These are phyloP conservation scores for Toxonevra muliebris DNA, from an alignment of 2,888 invertebrate species.

Conservation along the genomic window DNA sequence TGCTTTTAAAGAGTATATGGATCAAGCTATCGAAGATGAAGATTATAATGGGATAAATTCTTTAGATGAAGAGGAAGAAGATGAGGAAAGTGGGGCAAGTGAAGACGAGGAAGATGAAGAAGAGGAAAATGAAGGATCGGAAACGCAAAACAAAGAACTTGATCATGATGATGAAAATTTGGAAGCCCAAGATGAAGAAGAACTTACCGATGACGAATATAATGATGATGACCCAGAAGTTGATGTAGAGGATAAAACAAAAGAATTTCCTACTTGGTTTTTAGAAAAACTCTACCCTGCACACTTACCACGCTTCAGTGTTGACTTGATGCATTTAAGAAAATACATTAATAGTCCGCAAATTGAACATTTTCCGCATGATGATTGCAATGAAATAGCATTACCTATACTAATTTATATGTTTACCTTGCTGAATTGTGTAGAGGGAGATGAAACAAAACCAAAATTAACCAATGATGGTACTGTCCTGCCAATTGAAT, in stretches of 20 bases:
- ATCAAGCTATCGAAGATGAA: conserved; percentile 25
- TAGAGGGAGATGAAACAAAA: conserved; percentile 44
- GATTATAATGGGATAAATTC: conserved; percentile 23
- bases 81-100: conserved; percentile 46
- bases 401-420: conserved; percentile 72
- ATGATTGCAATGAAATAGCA: conserved; percentile 70
- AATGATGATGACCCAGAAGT: conserved; percentile 15
- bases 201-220: conserved; percentile 12
- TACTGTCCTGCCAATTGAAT: conserved; percentile 42
- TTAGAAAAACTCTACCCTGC: conserved; percentile 71
- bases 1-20: conserved; percentile 30
- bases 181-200: conserved; percentile 47
- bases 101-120: conserved; percentile 45
- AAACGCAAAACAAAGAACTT: neutral
- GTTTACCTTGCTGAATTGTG: conserved; percentile 64
- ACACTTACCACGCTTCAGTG: conserved; percentile 72
- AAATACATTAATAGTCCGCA: conserved; percentile 75
- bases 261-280: conserved; percentile 72
- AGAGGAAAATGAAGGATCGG: conserved; percentile 19
- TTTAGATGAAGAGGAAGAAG: conserved; percentile 21
- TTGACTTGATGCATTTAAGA: conserved; percentile 74
- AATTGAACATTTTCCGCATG: conserved; percentile 74
- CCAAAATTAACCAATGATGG: conserved; percentile 40
- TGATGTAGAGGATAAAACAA: conserved; percentile 43
- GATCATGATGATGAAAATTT: conserved; percentile 16